Evolutionary conservation across 64 coral and sea anemone genomes (phyloP), one percentile per base, ranked within the genome.

Genomic region (Pocillopora damicornis): DNA sequence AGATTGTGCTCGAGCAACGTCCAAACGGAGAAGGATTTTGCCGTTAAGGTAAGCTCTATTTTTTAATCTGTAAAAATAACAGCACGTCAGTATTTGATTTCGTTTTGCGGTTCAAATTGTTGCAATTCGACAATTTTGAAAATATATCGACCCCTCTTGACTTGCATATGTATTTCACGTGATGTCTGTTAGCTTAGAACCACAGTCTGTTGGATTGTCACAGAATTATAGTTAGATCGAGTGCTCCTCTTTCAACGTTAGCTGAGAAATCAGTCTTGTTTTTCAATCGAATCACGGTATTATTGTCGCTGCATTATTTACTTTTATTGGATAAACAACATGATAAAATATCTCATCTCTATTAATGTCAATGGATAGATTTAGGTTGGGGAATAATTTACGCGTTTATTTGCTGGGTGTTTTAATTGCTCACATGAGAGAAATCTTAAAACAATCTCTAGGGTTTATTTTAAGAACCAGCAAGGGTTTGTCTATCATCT

Each of bases 1-100:
- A 85, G 72, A 37, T 38, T 85, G 12, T 85, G 81, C 58, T 66
- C 81, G 1, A 85, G 81, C 37, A 85, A 73, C 13, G 16, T 85
- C 20, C 37, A 72, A 20, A 85, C 81, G 58, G 81, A 73, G 45
- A 85, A 72, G 13, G 37, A 85, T 22, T 10, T 22, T 9, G 81
- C 81, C 20, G 81, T 85, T 17, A 85, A 85, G 81, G 81, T 85
- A 45, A 42, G 30, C 64, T 67, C 11, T 58, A 35, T 69, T 11
- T 57, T 57, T 13, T 51, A 51, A 51, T 51, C 22, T 57, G 62
- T 83, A 13, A 66, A 66, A 15, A 15, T 36, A 20, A 42, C 14
- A 9, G 45, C 63, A 16, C 15, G 22, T 30, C 15, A 25, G 37
- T 23, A 30, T 30, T 30, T 30, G 9, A 66, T 85, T 82, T 63